phyloP scores from a whole-genome alignment of 2,113 vertebrate species.

The Aviceda subcristata region DNA sequence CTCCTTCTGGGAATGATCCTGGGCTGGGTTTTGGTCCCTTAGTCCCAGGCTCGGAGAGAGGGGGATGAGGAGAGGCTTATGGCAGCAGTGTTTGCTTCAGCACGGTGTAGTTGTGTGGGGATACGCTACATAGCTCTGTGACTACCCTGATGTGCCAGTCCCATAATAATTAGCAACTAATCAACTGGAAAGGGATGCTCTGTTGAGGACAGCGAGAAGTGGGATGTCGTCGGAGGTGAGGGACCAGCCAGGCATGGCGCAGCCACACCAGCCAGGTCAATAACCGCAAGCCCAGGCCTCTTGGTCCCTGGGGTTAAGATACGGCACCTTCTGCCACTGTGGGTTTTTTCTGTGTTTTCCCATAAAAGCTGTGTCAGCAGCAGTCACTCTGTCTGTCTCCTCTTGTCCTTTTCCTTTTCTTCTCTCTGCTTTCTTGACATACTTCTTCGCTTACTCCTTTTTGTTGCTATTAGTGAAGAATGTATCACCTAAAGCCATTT shows the following conservation, averaged over 20 bases:
- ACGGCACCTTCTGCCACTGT: neutral
- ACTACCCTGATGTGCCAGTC: neutral
- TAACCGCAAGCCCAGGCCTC: neutral
- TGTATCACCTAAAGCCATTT: neutral
- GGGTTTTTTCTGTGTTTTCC: neutral
- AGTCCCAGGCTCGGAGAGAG: neutral
- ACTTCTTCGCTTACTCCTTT: neutral
- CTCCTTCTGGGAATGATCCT: neutral
- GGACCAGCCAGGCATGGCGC: neutral
- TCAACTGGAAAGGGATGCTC: neutral
- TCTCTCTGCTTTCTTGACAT: neutral
- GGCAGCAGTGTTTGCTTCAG: neutral
- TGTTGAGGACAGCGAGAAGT: neutral
- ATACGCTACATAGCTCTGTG: rapidly evolving
- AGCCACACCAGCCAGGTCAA: neutral
- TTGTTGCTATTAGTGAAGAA: neutral
- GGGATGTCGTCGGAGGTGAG: neutral
- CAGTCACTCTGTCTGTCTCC: neutral
- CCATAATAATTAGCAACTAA: neutral
- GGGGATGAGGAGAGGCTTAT: neutral
- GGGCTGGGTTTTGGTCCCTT: neutral
- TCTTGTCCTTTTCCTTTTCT: neutral
- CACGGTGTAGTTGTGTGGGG: neutral
- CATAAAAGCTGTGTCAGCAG: neutral
- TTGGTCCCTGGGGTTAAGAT: neutral